Conservation (phyloP, 2,797 vertebrate genomes). For the Poeciliopsis infans region DNA sequence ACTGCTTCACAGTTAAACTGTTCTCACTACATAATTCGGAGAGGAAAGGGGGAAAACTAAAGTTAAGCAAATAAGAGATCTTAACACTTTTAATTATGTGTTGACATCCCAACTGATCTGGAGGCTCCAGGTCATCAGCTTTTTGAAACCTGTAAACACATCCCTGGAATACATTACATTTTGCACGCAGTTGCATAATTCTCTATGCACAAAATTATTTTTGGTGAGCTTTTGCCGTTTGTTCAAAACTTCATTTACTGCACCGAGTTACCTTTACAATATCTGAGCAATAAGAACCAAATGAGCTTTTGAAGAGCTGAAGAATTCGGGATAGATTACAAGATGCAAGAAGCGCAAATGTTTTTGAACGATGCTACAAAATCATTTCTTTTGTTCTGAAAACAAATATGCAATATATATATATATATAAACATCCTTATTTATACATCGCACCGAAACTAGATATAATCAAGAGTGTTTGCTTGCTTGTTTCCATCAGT, state of each 20-base stretch:
- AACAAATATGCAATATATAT: no score
- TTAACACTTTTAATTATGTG: neutral
- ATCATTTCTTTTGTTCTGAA: neutral
- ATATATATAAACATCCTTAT: no score
- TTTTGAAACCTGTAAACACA: neutral
- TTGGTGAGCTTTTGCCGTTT: neutral
- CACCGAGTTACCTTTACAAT: neutral
- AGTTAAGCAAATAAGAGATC: neutral
- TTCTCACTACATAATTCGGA: neutral
- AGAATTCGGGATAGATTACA: neutral
- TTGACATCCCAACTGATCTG: neutral
- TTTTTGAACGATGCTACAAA: neutral
- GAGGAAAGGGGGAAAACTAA: neutral
- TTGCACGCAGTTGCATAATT: neutral
- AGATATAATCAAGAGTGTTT: neutral
- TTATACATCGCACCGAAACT: neutral
- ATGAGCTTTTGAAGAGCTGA: neutral
- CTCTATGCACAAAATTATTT: neutral
- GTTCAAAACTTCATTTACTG: neutral
- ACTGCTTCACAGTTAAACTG: neutral
- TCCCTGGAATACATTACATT: neutral
- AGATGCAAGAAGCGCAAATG: neutral
- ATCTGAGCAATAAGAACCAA: neutral
- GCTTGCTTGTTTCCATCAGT: neutral
- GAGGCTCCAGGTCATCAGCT: neutral